Evolutionary conservation across 2,888 invertebrate genomes (phyloP).

Genomic region (Folsomia candida): DNA sequence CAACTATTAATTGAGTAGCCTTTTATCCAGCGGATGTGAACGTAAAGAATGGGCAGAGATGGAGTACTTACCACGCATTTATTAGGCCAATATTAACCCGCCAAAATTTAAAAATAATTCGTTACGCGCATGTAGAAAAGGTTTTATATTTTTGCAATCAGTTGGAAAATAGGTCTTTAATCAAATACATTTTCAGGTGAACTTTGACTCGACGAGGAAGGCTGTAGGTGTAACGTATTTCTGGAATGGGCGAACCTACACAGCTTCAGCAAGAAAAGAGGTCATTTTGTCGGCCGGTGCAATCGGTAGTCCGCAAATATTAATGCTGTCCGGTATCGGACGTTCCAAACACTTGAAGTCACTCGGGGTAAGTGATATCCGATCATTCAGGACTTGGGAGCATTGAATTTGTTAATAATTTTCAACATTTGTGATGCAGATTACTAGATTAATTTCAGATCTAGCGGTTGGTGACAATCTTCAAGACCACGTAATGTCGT

Average conservation of each 20-base stretch:
- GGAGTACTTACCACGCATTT: background rate
- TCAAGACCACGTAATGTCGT: background rate
- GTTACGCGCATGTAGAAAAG: background rate
- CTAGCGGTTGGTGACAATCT: no score
- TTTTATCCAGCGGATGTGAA: background rate
- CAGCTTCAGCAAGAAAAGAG: background rate
- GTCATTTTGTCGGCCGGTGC: background rate
- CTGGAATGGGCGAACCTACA: background rate
- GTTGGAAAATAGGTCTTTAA: background rate
- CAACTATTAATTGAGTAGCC: no score
- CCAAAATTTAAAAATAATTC: background rate
- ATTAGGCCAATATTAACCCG: background rate
- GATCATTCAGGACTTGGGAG: background rate
- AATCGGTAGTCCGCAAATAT: background rate
- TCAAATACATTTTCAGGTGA: background rate
- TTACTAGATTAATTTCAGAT: background rate
- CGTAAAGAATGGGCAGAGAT: background rate
- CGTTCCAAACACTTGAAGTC: background rate
- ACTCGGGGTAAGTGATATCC: background rate
- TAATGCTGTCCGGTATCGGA: background rate
- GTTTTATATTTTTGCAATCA: no score
- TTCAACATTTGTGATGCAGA: background rate
- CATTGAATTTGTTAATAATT: background rate
- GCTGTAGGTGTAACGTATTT: background rate
- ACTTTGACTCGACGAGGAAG: background rate